Evolutionary conservation across 37 sponge, comb jelly and placozoan genomes (phyloP).

Genomic region (Hormiphora californensis): DNA sequence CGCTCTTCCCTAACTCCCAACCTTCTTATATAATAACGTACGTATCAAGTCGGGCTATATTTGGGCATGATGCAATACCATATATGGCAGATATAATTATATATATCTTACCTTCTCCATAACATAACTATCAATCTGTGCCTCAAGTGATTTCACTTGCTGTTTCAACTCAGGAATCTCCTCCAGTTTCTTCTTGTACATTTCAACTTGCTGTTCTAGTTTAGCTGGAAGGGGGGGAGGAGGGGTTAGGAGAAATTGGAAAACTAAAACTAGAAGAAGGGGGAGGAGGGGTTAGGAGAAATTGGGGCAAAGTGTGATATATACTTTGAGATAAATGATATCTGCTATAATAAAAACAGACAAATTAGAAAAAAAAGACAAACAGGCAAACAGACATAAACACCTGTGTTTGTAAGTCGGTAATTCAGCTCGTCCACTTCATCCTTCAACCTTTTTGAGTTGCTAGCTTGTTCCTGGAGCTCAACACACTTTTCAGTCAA

Average conservation of each 20-base stretch:
- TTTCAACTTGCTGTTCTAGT: slow-evolving; percentile 3
- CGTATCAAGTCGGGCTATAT: too few relatives aligned
- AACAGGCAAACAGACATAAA: too few relatives aligned
- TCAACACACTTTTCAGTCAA: slow-evolving; percentile 27
- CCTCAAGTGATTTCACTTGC: slow-evolving; percentile 17
- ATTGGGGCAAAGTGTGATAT: neutral
- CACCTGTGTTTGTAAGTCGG: slow-evolving; percentile 46
- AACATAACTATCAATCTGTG: slow-evolving; percentile 48
- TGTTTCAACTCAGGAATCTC: slow-evolving; percentile 15
- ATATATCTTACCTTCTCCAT: slow-evolving; percentile 29
- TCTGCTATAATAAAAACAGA: neutral
- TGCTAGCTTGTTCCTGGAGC: neutral
- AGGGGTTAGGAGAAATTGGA: neutral
- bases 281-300: neutral
- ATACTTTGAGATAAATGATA: neutral
- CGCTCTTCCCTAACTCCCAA: too few relatives aligned
- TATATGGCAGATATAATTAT: too few relatives aligned
- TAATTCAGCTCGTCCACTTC: slow-evolving; percentile 46
- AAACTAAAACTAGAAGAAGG: neutral
- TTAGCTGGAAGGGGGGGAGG: neutral
- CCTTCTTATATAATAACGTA: too few relatives aligned
- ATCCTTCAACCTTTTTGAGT: slow-evolving; percentile 13
- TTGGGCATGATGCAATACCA: too few relatives aligned
- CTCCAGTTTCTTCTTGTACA: slow-evolving; percentile 48
- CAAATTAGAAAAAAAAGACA: too few relatives aligned